These are phyloP conservation scores for Drosophila emarginata DNA, from an alignment of 2,888 invertebrate species.

Conservation along the genomic window DNA sequence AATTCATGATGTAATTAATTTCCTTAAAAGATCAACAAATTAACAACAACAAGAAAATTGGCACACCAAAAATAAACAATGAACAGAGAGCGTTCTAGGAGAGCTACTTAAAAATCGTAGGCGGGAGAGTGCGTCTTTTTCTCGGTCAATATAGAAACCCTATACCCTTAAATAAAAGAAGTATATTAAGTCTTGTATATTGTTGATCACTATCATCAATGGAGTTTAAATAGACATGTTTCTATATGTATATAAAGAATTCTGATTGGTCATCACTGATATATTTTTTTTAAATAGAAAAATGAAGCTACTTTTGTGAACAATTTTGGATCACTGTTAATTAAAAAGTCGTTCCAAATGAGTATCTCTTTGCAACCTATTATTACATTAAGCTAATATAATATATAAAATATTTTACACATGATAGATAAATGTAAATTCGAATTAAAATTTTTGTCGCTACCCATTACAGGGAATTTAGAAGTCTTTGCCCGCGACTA, in stretches of 20 bases:
- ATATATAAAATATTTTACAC: no score
- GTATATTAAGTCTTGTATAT: background rate
- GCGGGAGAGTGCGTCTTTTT: background rate
- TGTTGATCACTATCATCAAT: background rate
- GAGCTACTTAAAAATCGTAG: conserved; percentile 35
- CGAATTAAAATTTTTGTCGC: no score
- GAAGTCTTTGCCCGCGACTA: background rate
- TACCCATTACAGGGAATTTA: background rate
- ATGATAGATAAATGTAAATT: no score
- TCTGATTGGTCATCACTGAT: no score
- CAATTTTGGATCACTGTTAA: no score
- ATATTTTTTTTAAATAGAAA: no score
- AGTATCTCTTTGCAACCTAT: no score
- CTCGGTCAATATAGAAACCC: background rate
- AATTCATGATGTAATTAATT: conserved; percentile 73
- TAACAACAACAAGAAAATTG: conserved; percentile 54
- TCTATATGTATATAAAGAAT: no score
- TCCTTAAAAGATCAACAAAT: conserved; percentile 33
- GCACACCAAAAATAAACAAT: conserved; percentile 72
- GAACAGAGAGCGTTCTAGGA: conserved; percentile 47
- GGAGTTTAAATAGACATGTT: no score
- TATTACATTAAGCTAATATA: no score
- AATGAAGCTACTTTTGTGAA: no score
- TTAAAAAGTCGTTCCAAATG: no score
- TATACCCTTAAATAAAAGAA: background rate